Base-by-base conservation (phyloP, 2,113 vertebrate species). In the Passerina amoena region DNA sequence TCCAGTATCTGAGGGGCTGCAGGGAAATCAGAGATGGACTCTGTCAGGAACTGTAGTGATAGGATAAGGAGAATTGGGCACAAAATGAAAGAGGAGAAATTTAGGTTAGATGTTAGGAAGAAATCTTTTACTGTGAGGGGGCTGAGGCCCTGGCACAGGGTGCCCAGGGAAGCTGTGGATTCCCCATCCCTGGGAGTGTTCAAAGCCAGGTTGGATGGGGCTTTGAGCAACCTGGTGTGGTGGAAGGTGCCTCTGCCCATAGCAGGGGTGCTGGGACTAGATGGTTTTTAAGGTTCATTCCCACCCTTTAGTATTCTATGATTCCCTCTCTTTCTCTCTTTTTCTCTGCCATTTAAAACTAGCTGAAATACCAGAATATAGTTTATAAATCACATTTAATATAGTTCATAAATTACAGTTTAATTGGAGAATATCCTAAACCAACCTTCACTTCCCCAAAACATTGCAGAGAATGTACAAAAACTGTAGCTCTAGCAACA, bases 51-150 rank as follows among this genome's bases (percentile, higher is more conserved):
- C 2, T 33, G 22, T 9, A 27, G 31, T 37, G 31, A 50, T 8
- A 17, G 17, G 21, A 51, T 27, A 12, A 60, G 44, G 45, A 51
- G 27, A 12, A 18, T 6, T 37, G 31, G 44, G 33, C 21, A 37
- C 33, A 59, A 60, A 33, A 22, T 33, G 9, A 68, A 59, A 51
- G 9, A 77, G 6, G 4, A 14, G 17, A 51, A 37, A 33, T 33
- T 77, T 35, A 12, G 9, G 14, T 44, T 11, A 8, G 6, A 10
- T 68, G 18, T 22, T 22, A 37, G 6, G 31, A 77, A 44, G 37
- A 33, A 27, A 3, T 44, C 2, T 5, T 37, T 76, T 18, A 8
- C 31, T 50, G 21, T 37, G 44, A 51, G 5, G 2, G 11, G 0
- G 21, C 0, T 42, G 31, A 50, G 44, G 14, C 17, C 7, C 44